Base-by-base conservation (phyloP, 1,140 invertebrate species). In the Heliconius hermathena region DNA sequence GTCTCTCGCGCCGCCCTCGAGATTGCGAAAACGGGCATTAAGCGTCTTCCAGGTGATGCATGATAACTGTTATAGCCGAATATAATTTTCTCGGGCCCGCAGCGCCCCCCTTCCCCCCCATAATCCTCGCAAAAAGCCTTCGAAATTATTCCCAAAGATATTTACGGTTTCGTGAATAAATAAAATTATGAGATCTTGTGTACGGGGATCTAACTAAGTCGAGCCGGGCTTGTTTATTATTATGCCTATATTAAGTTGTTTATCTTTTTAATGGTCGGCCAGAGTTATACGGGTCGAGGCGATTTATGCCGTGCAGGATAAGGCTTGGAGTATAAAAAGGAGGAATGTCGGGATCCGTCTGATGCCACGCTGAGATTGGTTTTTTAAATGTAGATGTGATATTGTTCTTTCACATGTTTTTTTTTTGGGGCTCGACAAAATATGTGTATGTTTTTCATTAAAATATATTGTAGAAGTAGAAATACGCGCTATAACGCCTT, bases 31-130 rank as follows among this genome's bases (percentile, higher is more conserved):
- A 91, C 88, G 89, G 89, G 87, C 94, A 93, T 94, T 94, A 94
- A 93, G 88, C 90, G 87, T 91, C 91, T 89, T 89, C 88, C 94
- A 94, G 93, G 93, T 95, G 94, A 95, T 94, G 91, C 93, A 94
- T 94, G 93, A 93, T 94, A 91, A 95, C 93, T 94, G 94, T 94
- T 95, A 94, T 94, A 87, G 90, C 89, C 85, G 92, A 92, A 93
- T 94, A 95, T 95, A 95, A 95, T 95, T 94, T 93, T 93, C 91
- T 92, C 91, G 88, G 88, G 85, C 88, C 90, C 91, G 84, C 89
- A 90, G 82, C 91, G 88, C 90, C 88, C 91, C 91, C 91, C 89
- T 93, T 93, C 90, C 88, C 90, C 88, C 91, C 91, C 91, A 89
- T 93, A 94, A 94, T 94, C 90, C 91, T 89, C 93, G 90, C 94